Evolutionary conservation across 2,797 vertebrate species (phyloP), one percentile per base, ranked within the genome.

Genomic region (Acipenser ruthenus): DNA sequence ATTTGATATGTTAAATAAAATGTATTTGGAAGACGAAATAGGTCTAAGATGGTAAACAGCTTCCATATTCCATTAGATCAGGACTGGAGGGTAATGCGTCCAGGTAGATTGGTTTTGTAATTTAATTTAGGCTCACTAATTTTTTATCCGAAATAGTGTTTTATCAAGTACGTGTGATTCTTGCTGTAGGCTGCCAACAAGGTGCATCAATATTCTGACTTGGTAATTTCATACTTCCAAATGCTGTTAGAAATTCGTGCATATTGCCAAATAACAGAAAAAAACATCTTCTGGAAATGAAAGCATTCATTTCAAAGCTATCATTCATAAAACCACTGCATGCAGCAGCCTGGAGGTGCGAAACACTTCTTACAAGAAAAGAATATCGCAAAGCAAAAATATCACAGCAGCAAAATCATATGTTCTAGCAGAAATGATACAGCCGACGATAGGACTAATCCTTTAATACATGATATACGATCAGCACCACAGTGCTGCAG

Each of bases 1-100:
- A 66, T 56, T 60, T 66, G 49, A 66, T 66, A 56, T 13, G 11
- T 50, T 10, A 58, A 37, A 66, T 66, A 15, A 66, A 37, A 37
- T 59, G 50, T 8, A 47, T 48, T 47, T 12, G n/a, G 65, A 66
- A 50, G 52, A n/a, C 13, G 65, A 59, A n/a, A 59, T 59, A 53
- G 2, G 53, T 66, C 65, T 66, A 58, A 58, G 55, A n/a, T 13
- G 55, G n/a, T 13, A 59, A 66, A 59, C 37, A 6, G 65, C 53
- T 37, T 37, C 37, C 5, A 37, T 37, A 59, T 37, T 66, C 65
- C 50, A 9, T n/a, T 49, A 66, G 65, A 59, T 66, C 49, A 66
- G 55, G 48, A 59, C 37, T 18, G 53, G 47, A 49, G 65, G 47
- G 47, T 49, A 55, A 66, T 12, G 47, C 10, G 37, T 48, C 47